phyloP scores from a whole-genome alignment of 2,113 vertebrate genomes.

The Micronisus gabar region DNA sequence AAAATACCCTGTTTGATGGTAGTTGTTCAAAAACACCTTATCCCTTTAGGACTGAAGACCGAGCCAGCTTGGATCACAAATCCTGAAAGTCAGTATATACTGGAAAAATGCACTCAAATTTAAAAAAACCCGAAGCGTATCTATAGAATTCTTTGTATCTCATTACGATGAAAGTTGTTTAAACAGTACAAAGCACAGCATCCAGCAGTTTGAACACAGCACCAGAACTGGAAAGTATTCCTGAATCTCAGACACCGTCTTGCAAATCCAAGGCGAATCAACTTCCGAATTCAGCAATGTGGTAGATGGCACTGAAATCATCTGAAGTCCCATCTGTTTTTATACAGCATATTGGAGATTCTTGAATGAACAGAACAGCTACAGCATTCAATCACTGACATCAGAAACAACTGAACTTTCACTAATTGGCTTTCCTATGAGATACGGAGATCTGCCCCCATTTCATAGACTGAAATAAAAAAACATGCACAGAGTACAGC shows the following conservation, averaged over 20 bases:
- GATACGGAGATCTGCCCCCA: slow-evolving; percentile 17
- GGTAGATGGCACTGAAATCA: neutral
- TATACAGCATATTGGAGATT: neutral
- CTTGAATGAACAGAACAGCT: slow-evolving; percentile 13
- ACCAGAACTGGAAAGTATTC: neutral
- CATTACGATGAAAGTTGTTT: neutral
- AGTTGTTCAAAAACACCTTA: neutral
- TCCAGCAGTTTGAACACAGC: neutral
- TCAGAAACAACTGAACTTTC: slow-evolving; percentile 15
- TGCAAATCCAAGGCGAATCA: neutral
- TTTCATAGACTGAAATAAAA: neutral
- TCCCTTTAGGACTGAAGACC: neutral
- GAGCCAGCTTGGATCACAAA: neutral
- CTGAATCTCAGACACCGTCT: neutral
- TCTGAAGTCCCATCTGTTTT: slow-evolving; percentile 29
- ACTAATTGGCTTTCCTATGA: slow-evolving; percentile 42
- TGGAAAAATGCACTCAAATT: neutral
- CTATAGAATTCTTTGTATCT: neutral
- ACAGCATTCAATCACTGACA: slow-evolving; percentile 13
- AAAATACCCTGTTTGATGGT: neutral
- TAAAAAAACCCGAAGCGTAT: neutral
- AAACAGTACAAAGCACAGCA: neutral
- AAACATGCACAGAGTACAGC: neutral
- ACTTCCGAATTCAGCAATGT: neutral
- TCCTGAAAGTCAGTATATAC: neutral